These are phyloP conservation scores for Zingel zingel DNA, from an alignment of 2,113 vertebrate species.

Conservation along the genomic window DNA sequence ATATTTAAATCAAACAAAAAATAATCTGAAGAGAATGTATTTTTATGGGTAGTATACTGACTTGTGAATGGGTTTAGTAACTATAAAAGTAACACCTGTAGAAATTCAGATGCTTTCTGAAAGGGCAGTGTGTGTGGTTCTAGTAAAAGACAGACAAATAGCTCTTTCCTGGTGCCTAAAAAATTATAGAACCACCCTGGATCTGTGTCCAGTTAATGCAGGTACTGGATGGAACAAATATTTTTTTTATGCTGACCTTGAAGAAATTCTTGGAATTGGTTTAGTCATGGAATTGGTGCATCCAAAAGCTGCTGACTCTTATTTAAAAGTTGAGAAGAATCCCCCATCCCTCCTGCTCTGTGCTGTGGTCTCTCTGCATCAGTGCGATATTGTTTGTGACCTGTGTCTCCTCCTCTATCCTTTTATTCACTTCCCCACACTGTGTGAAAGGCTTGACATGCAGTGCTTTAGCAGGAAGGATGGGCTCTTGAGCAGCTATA, in stretches of 20 bases:
- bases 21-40: background rate
- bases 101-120: conserved; percentile 2
- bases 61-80: background rate
- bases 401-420: conserved; percentile 24
- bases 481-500: conserved; percentile 42
- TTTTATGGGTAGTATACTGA: background rate
- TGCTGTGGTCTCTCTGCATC: conserved; percentile 1
- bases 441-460: conserved; percentile 39
- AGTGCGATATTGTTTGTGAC: conserved; percentile 38
- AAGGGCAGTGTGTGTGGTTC: background rate
- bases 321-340: conserved; percentile 34
- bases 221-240: conserved; percentile 12
- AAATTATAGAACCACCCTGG: background rate
- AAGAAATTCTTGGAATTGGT: conserved; percentile 21
- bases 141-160: background rate
- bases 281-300: conserved; percentile 34
- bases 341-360: conserved; percentile 8
- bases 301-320: conserved; percentile 46
- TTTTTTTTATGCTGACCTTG: conserved; percentile 51
- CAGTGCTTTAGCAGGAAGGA: conserved; percentile 34
- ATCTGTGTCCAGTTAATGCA: conserved; percentile 33
- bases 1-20: conserved; percentile 36
- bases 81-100: background rate
- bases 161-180: conserved; percentile 3
- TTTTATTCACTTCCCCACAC: conserved; percentile 19